A percentile compares a stretch with the other conserved stretches of the same genome.
These are phyloP conservation scores for Rhadinocentrus ornatus DNA, from an alignment of 2,797 vertebrate genomes.

Conservation along the genomic window DNA sequence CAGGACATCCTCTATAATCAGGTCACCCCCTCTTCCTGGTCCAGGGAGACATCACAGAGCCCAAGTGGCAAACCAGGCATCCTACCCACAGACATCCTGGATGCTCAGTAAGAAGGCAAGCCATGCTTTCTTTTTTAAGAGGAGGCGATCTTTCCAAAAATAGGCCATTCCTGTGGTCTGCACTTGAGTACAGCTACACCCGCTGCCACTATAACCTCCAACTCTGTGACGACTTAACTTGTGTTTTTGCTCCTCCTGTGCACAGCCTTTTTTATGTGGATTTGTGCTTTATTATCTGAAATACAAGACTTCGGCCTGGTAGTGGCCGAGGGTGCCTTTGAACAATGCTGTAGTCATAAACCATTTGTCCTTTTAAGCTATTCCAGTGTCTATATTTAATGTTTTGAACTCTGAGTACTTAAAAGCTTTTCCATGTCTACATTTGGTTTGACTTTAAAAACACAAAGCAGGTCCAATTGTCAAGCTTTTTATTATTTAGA, in stretches of 20 bases:
- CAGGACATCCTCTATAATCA: slow-evolving; percentile 70
- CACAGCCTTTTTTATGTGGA: slow-evolving; percentile 67
- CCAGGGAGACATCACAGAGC: slow-evolving; percentile 62
- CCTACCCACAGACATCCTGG: slow-evolving; percentile 74
- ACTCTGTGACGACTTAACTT: slow-evolving; percentile 75
- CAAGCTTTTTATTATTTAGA: slow-evolving; percentile 52
- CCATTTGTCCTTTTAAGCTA: slow-evolving; percentile 71
- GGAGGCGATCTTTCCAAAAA: slow-evolving; percentile 78
- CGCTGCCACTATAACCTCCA: slow-evolving; percentile 74
- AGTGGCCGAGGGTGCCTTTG: slow-evolving; percentile 64
- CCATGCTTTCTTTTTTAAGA: slow-evolving; percentile 69
- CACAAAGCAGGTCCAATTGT: slow-evolving; percentile 52
- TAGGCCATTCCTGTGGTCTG: slow-evolving; percentile 83
- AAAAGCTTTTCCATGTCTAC: slow-evolving; percentile 59
- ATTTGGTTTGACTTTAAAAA: slow-evolving; percentile 61
- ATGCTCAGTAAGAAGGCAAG: slow-evolving; percentile 72
- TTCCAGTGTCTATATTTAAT: slow-evolving; percentile 78
- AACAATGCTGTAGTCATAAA: slow-evolving; percentile 73
- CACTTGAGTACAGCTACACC: slow-evolving; percentile 73
- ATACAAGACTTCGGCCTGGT: slow-evolving; percentile 63
- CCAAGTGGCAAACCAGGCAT: slow-evolving; percentile 69
- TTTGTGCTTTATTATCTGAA: slow-evolving; percentile 77
- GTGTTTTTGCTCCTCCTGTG: slow-evolving; percentile 72
- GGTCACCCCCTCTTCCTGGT: slow-evolving; percentile 75
- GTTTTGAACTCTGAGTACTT: slow-evolving; percentile 68